Evolutionary conservation across 1,140 invertebrate species (phyloP).

Genomic region (Battus philenor): DNA sequence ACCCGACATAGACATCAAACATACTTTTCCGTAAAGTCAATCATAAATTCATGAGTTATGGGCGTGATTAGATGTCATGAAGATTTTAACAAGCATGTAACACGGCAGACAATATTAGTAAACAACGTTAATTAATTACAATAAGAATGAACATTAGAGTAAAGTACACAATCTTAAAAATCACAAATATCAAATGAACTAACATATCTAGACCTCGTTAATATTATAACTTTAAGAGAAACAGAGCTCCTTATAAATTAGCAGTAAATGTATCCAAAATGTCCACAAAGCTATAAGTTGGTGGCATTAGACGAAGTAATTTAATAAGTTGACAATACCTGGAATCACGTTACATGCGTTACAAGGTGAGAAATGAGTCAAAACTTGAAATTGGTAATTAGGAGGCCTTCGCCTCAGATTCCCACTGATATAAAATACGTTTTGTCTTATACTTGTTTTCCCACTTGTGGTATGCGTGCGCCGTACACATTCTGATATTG

Average conservation of each 20-base stretch:
- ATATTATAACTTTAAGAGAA: conserved; percentile 33
- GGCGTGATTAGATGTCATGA: conserved; percentile 33
- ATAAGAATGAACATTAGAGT: conserved; percentile 49
- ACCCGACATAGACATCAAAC: too few relatives aligned
- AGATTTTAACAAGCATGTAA: conserved; percentile 21
- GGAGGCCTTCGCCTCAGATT: conserved; percentile 27
- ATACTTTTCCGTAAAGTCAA: too few relatives aligned
- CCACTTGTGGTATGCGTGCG: conserved; percentile 29
- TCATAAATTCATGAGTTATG: too few relatives aligned
- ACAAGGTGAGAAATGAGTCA: conserved; percentile 46
- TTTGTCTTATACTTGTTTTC: conserved; percentile 33
- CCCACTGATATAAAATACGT: conserved; percentile 40
- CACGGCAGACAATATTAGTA: conserved; percentile 39
- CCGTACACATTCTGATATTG: conserved; percentile 12
- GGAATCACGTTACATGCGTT: conserved; percentile 48
- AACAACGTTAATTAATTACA: conserved; percentile 48
- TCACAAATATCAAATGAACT: conserved; percentile 31
- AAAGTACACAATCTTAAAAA: conserved; percentile 32
- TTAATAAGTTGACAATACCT: conserved; percentile 58
- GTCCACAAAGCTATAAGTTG: conserved; percentile 44
- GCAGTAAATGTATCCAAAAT: conserved; percentile 32
- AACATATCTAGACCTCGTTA: conserved; percentile 37
- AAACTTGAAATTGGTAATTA: conserved; percentile 54
- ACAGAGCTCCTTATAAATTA: conserved; percentile 28
- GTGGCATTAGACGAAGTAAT: conserved; percentile 39